Percentiles rank a stretch among this genome's conserved stretches.
Evolutionary conservation across 2,888 invertebrate genomes (phyloP).

Genomic region (Caenorhabditis doughertyi): DNA sequence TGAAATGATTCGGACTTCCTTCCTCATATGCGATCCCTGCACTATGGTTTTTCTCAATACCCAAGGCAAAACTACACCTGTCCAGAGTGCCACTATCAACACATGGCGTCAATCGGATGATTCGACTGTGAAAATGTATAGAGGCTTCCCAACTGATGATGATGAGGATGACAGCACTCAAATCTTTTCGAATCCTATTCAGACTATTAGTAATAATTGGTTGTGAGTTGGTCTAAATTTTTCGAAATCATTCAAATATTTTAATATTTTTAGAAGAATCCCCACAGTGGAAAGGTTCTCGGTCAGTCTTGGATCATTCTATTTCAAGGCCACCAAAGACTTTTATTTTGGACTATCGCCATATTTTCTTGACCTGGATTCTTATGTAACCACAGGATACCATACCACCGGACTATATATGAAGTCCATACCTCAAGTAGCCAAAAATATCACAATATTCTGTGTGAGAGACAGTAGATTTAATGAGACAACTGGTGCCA

Average conservation of each 20-base stretch:
- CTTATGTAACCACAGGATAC: neutral
- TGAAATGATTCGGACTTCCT: neutral
- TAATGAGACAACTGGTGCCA: slow-evolving; percentile 23
- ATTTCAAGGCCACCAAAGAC: slow-evolving; percentile 2
- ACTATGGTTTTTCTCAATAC: slow-evolving; percentile 23
- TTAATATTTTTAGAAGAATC: slow-evolving; percentile 6
- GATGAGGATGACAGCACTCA: slow-evolving; percentile 3
- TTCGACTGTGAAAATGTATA: slow-evolving; percentile 12
- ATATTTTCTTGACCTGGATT: neutral
- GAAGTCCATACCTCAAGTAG: neutral
- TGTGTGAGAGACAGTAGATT: slow-evolving; percentile 18
- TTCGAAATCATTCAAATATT: neutral
- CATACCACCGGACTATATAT: slow-evolving; percentile 34
- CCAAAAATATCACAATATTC: neutral
- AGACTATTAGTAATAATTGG: neutral
- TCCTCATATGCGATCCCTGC: neutral
- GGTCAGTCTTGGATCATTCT: neutral
- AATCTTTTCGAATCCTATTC: slow-evolving; percentile 38
- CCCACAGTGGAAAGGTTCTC: slow-evolving; percentile 23
- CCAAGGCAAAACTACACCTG: neutral
- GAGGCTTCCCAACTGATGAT: slow-evolving; percentile 19
- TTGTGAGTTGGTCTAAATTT: neutral
- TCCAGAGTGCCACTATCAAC: neutral
- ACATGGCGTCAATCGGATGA: neutral
- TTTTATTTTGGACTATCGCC: slow-evolving; percentile 6